phyloP scores from a whole-genome alignment of 2,888 invertebrate species.

The Harpalus rubripes region DNA sequence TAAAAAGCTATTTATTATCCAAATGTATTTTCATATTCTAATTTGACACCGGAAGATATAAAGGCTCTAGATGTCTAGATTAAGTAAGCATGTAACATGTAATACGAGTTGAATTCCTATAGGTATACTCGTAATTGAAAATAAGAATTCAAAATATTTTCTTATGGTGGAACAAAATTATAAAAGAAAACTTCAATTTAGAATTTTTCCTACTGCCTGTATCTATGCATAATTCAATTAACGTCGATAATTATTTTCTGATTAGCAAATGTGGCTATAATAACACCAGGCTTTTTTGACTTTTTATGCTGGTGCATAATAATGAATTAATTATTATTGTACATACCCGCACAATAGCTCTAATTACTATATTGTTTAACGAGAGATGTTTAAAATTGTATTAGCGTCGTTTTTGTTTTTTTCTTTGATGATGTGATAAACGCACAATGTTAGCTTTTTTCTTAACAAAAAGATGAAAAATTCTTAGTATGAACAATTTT shows the following conservation, averaged over 20 bases:
- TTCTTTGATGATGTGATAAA: conserved; percentile 38
- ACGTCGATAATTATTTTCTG: conserved; percentile 10
- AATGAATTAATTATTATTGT: conserved; percentile 53
- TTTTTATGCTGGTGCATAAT: conserved; percentile 45
- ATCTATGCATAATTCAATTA: conserved; percentile 37
- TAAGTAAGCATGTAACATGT: too few relatives aligned
- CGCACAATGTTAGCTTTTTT: neutral
- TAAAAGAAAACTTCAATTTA: neutral
- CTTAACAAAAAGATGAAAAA: neutral
- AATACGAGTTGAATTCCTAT: too few relatives aligned
- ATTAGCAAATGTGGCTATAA: conserved; percentile 41
- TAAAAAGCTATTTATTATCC: too few relatives aligned
- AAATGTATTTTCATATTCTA: too few relatives aligned
- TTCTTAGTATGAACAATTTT: neutral
- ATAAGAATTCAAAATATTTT: too few relatives aligned
- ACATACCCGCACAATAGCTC: conserved; percentile 40
- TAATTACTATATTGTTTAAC: conserved; percentile 51
- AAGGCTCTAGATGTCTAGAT: too few relatives aligned
- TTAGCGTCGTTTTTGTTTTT: conserved; percentile 22
- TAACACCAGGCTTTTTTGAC: conserved; percentile 17
- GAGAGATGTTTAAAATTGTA: conserved; percentile 32
- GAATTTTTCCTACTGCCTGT: neutral
- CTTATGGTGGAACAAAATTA: neutral
- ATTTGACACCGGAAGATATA: too few relatives aligned
- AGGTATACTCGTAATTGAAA: too few relatives aligned